phyloP scores from a whole-genome alignment of 1,140 invertebrate genomes.

The Ganaspis sp. region DNA sequence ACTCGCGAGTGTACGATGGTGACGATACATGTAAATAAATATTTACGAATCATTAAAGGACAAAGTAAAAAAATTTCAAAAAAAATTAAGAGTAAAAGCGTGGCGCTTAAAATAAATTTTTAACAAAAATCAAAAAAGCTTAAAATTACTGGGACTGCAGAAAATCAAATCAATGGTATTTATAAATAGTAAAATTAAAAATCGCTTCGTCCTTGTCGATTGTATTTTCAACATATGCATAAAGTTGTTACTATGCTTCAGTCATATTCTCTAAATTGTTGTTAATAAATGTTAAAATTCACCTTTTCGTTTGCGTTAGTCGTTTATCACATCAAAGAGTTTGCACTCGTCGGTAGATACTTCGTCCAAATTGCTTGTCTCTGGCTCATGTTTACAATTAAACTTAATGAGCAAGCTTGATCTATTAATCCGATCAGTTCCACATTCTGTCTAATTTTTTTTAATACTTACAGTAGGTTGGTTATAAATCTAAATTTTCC shows the following conservation, averaged over 20 bases:
- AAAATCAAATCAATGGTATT: slow-evolving; percentile 42
- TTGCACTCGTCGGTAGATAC: slow-evolving; percentile 21
- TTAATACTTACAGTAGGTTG: not conserved
- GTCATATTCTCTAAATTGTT: slow-evolving; percentile 31
- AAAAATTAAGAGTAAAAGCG: slow-evolving; percentile 51
- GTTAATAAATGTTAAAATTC: slow-evolving; percentile 31
- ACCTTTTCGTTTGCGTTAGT: not conserved
- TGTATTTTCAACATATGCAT: not conserved
- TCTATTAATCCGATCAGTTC: not conserved
- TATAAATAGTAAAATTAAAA: slow-evolving; percentile 53
- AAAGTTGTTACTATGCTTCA: slow-evolving; percentile 37
- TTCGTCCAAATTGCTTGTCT: slow-evolving; percentile 19
- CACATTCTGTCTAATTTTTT: not conserved
- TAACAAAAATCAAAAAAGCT: slow-evolving; percentile 64
- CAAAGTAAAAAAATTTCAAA: not conserved
- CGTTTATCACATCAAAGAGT: slow-evolving; percentile 24
- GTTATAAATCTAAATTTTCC: slow-evolving; percentile 65
- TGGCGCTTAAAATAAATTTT: slow-evolving; percentile 66
- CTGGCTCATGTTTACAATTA: not conserved
- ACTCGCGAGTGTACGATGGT: slow-evolving; percentile 39
- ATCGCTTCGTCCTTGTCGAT: slow-evolving; percentile 10
- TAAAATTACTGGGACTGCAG: slow-evolving; percentile 59
- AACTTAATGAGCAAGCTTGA: slow-evolving; percentile 18
- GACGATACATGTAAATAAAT: slow-evolving; percentile 20
- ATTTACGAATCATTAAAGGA: slow-evolving; percentile 33